Evolutionary conservation across 2,113 vertebrate species (phyloP).

Genomic region (Polyodon spathula): DNA sequence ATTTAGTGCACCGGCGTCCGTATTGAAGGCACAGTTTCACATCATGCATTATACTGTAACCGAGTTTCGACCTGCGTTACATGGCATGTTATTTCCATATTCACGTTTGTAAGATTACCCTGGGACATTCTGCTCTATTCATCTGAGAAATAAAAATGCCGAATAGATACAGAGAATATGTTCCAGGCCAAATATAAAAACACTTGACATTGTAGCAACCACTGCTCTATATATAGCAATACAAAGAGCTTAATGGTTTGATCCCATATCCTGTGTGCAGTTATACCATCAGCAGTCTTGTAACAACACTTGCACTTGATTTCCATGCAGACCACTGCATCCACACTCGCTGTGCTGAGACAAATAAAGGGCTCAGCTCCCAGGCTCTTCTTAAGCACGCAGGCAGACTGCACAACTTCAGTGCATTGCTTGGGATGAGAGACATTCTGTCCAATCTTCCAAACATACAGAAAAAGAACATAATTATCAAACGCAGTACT

Average conservation of each 20-base stretch:
- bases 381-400: background rate
- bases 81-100: too few species aligned
- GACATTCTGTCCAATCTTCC: background rate
- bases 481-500: background rate
- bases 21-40: too few species aligned
- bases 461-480: background rate
- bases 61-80: too few species aligned
- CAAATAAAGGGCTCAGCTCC: background rate
- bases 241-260: background rate
- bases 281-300: slow-evolving; percentile 12
- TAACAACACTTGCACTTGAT: slow-evolving; percentile 5
- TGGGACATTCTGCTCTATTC: too few species aligned
- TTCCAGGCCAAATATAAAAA: too few species aligned
- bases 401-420: background rate
- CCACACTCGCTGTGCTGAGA: background rate
- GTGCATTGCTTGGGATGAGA: background rate
- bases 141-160: too few species aligned
- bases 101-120: too few species aligned
- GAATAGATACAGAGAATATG: too few species aligned
- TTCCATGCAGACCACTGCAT: slow-evolving; percentile 17
- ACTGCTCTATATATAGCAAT: too few species aligned
- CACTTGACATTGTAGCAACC: too few species aligned
- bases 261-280: slow-evolving; percentile 8
- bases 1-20: background rate
- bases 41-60: too few species aligned